Base-by-base conservation (phyloP, 2,797 vertebrate genomes). In the Sebastes kiyomatsui region DNA sequence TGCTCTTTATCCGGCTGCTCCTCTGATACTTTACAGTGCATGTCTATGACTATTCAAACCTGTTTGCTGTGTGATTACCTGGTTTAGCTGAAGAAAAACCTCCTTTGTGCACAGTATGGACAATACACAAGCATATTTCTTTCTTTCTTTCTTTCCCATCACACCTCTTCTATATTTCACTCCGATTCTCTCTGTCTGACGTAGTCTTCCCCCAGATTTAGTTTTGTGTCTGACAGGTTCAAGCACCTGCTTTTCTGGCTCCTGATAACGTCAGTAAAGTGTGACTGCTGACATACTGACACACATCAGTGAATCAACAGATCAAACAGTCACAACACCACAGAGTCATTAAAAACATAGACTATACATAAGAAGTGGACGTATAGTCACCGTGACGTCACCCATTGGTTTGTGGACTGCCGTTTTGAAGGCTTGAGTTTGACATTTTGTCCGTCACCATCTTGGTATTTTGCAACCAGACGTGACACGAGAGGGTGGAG, bases 31-130 rank as follows among this genome's bases (percentile, higher is more conserved):
- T 70, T 5, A 2, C 60, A n/a, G 25, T 3, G 25, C 46, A 49
- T 8, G 0, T 49, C 16, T 64, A 6, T n/a, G 38, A 66, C 68
- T 87, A 18, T 80, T 87, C 33, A 87, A 89, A 84, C 85, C 76
- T 81, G 84, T 91, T 88, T 86, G 67, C 78, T 83, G 56, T 73
- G 38, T 80, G 71, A 79, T 85, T 85, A 84, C 23, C 69, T 72
- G 56, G 16, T 61, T 76, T 32, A 73, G 20, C 49, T 60, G 33
- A 55, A 49, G 46, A 49, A 28, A 68, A 49, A 64, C 55, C 79
- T 68, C 61, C 55, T 62, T 58, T 84, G 30, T 83, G 33, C 42
- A 13, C 6, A 8, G 27, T 65, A 16, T 61, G 30, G 42, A 62
- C 32, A 62, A 60, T 28, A 22, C 42, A 65, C 52, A 72, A 14